Evolutionary conservation across 2,113 vertebrate genomes (phyloP).

Genomic region (Apteryx owenii): DNA sequence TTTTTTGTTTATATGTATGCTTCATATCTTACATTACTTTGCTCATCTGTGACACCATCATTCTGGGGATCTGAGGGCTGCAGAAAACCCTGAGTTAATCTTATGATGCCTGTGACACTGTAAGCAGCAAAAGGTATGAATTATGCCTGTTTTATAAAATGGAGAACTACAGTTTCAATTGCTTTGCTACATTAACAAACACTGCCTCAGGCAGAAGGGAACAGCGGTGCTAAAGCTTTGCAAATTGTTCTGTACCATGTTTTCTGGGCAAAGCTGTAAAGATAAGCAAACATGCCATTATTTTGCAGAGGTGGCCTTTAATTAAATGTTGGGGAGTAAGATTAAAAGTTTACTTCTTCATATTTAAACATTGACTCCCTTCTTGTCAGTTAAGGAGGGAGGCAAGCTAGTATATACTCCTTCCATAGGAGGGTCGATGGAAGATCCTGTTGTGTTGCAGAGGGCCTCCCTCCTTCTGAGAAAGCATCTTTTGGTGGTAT

Average conservation of each 20-base stretch:
- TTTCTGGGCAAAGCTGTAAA: background rate
- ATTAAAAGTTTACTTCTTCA: background rate
- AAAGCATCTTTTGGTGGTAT: background rate
- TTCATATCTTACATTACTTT: background rate
- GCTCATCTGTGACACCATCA: background rate
- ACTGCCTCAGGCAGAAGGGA: background rate
- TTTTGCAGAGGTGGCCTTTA: background rate
- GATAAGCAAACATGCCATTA: background rate
- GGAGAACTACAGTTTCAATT: background rate
- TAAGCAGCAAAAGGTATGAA: background rate
- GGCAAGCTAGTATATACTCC: background rate
- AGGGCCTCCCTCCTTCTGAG: background rate
- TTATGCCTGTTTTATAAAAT: background rate
- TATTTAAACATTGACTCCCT: background rate
- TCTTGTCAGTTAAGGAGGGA: background rate
- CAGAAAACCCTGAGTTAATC: background rate
- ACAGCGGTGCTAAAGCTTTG: background rate
- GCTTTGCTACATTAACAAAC: background rate
- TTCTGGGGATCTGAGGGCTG: background rate
- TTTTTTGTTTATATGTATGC: background rate
- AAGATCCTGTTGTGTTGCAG: background rate
- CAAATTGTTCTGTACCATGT: background rate
- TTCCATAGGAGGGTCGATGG: background rate
- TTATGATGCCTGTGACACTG: background rate
- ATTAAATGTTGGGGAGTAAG: background rate